Evolutionary conservation across 2,113 vertebrate genomes (phyloP).

Genomic region (Scartelaos histophorus): DNA sequence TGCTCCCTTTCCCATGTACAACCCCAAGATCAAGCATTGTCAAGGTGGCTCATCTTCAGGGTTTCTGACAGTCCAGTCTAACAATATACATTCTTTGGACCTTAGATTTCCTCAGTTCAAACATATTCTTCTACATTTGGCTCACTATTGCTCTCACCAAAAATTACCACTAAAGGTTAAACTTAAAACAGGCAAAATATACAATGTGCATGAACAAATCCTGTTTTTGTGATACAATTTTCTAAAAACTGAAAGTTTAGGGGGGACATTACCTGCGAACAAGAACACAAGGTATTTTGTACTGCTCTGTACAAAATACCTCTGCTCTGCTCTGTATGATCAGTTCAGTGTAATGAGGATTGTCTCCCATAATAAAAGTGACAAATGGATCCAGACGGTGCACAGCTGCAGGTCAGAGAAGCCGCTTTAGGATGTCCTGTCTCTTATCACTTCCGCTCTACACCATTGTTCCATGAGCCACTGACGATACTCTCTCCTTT

Average conservation of each 20-base stretch:
- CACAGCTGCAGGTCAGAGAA: conserved; percentile 17
- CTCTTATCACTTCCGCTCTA: conserved; percentile 61
- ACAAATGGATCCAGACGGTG: conserved; percentile 32
- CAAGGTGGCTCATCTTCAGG: too few relatives aligned
- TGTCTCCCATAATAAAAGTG: background rate
- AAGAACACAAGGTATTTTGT: background rate
- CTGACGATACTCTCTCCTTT: conserved; percentile 24
- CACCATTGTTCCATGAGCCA: conserved; percentile 60
- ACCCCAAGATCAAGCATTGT: background rate
- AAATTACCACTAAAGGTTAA: too few relatives aligned
- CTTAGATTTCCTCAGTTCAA: too few relatives aligned
- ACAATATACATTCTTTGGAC: too few relatives aligned
- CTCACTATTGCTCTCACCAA: too few relatives aligned
- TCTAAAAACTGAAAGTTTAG: background rate
- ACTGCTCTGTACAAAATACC: too few relatives aligned
- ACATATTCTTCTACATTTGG: too few relatives aligned
- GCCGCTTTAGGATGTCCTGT: conserved; percentile 62
- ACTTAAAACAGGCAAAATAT: too few relatives aligned
- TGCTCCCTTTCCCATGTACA: conserved; percentile 57
- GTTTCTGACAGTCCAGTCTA: too few relatives aligned
- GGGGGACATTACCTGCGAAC: background rate
- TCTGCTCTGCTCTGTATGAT: too few relatives aligned
- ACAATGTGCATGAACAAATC: too few relatives aligned
- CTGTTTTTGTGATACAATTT: too few relatives aligned
- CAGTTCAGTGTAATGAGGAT: background rate